A percentile compares a stretch with the other conserved stretches of the same genome.
Conservation (phyloP, 1,140 invertebrate genomes). For the Centruroides vittatus region DNA sequence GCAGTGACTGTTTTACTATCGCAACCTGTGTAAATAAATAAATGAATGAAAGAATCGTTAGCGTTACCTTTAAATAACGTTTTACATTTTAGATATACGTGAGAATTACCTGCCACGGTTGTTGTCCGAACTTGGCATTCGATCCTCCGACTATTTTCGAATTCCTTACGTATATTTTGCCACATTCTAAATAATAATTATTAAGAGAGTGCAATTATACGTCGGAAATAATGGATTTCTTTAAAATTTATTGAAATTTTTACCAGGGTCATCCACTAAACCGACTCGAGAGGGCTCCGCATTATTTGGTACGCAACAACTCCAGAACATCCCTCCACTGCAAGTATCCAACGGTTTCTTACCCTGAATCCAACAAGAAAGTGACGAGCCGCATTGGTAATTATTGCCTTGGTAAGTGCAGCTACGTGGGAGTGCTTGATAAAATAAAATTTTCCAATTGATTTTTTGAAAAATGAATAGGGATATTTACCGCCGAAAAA, state of each 20-base stretch:
- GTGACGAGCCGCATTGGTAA: conserved; percentile 75
- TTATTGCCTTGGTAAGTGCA: conserved; percentile 76
- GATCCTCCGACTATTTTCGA: conserved; percentile 24
- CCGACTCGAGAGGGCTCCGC: conserved; percentile 8
- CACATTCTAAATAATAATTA: conserved; percentile 19
- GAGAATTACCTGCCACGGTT: conserved; percentile 22
- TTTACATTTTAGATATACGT: no score
- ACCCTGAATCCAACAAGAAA: conserved; percentile 74
- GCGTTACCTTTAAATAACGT: no score
- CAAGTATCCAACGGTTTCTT: conserved; percentile 70
- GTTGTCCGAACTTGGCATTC: conserved; percentile 21
- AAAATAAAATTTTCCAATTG: conserved; percentile 17
- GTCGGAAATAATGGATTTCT: not conserved
- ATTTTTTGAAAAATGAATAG: not conserved
- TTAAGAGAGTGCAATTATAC: not conserved
- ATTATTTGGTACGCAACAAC: conserved; percentile 71
- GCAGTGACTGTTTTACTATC: conserved; percentile 77
- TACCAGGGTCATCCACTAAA: conserved; percentile 15
- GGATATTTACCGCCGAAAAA: not conserved
- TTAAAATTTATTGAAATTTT: not conserved
- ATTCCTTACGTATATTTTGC: conserved; percentile 19
- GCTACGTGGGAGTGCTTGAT: conserved; percentile 77
- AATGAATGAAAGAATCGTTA: no score
- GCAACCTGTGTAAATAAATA: conserved; percentile 42
- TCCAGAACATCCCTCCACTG: conserved; percentile 84